A percentile compares a stretch with the other conserved stretches of the same genome.
Evolutionary conservation across 1,140 invertebrate genomes (phyloP).

Genomic region (Bombus sibiricus): DNA sequence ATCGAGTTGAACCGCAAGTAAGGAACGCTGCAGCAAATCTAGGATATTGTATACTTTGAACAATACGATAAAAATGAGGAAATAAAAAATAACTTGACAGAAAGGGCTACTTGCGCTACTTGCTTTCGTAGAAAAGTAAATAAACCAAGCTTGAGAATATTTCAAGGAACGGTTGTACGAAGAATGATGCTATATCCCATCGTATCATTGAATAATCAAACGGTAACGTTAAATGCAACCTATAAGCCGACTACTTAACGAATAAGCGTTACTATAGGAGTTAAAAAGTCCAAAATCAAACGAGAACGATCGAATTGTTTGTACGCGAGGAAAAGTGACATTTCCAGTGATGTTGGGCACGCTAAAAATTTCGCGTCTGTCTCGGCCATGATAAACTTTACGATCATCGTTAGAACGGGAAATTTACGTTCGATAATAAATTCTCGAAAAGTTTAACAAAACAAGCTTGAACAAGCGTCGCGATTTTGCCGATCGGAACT

Average conservation of each 20-base stretch:
- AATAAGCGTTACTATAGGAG: not conserved
- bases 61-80: too few relatives aligned
- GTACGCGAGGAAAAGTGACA: not conserved
- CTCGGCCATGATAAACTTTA: not conserved
- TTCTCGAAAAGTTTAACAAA: not conserved
- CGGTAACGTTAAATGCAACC: not conserved
- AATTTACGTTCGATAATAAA: constrained; percentile 9
- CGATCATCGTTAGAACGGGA: not conserved
- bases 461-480: too few relatives aligned
- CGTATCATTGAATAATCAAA: not conserved
- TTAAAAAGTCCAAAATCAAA: too few relatives aligned
- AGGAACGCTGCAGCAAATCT: too few relatives aligned
- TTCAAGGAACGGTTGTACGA: too few relatives aligned
- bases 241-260: not conserved
- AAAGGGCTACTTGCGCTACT: too few relatives aligned
- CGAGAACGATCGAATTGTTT: not conserved
- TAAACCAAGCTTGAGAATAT: too few relatives aligned
- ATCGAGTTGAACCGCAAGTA: too few relatives aligned
- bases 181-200: too few relatives aligned
- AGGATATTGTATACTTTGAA: too few relatives aligned
- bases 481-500: not conserved
- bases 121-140: too few relatives aligned
- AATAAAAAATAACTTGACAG: fast-evolving
- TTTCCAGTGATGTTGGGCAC: not conserved
- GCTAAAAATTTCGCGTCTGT: not conserved